phyloP scores from a whole-genome alignment of 1,140 invertebrate genomes.

The Leptonema lineaticorne region DNA sequence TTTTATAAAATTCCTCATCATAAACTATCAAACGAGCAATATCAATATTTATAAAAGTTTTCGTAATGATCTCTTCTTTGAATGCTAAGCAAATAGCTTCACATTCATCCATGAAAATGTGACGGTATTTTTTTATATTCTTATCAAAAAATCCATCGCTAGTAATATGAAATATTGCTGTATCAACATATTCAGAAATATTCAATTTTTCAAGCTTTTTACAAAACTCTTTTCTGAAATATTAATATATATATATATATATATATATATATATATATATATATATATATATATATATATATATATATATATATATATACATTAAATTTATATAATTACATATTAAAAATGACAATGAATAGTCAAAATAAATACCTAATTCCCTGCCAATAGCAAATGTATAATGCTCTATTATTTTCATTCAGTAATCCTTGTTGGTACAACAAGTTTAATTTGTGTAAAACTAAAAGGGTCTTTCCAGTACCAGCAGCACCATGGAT shows the following conservation, averaged over 20 bases:
- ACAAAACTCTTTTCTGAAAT: slow-evolving; percentile 42
- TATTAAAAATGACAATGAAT: too few species aligned
- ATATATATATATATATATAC: neutral
- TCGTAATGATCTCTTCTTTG: slow-evolving; percentile 43
- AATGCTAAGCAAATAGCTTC: slow-evolving; percentile 48
- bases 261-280: neutral
- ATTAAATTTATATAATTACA: too few species aligned
- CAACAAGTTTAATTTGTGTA: slow-evolving; percentile 46
- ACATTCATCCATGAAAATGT: slow-evolving; percentile 50
- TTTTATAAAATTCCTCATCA: slow-evolving; percentile 25
- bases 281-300: neutral
- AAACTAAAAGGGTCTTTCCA: slow-evolving; percentile 47
- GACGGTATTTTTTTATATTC: slow-evolving; percentile 45
- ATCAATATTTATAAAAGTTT: slow-evolving; percentile 42
- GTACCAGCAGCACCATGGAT: slow-evolving; percentile 49
- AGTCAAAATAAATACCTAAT: slow-evolving; percentile 45
- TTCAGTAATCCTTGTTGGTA: slow-evolving; percentile 44
- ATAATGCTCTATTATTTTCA: slow-evolving; percentile 45
- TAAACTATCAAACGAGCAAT: slow-evolving; percentile 25
- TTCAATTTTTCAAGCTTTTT: slow-evolving; percentile 45
- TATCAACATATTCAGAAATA: slow-evolving; percentile 46
- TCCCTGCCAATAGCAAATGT: slow-evolving; percentile 50
- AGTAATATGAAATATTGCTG: slow-evolving; percentile 45
- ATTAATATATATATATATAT: neutral
- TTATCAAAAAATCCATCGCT: slow-evolving; percentile 43